Conservation (phyloP, 2,113 vertebrate species). For the Odontesthes bonariensis region DNA sequence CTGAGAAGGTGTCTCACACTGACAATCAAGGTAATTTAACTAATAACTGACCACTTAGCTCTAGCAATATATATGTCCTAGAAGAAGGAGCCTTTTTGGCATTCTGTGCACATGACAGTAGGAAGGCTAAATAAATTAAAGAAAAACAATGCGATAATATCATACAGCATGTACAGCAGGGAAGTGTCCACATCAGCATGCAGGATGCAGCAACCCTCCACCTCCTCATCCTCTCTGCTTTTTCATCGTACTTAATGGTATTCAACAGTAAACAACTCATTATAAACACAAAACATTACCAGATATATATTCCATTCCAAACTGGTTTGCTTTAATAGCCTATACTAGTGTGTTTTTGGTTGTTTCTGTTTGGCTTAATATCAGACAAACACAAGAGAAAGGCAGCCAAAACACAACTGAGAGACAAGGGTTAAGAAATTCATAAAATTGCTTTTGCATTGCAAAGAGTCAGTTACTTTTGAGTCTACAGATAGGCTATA, state of each 20-base stretch:
- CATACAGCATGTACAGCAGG: conserved; percentile 58
- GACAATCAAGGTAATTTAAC: conserved; percentile 20
- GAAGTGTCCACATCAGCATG: conserved; percentile 67
- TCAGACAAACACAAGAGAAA: conserved; percentile 39
- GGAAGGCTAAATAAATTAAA: conserved; percentile 39
- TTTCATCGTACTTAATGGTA: conserved; percentile 11
- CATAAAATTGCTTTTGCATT: conserved; percentile 30
- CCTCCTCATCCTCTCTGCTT: conserved; percentile 14
- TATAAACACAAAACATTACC: conserved; percentile 48
- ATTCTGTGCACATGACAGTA: conserved; percentile 58
- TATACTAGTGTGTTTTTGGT: conserved; percentile 22
- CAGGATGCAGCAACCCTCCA: conserved; percentile 20
- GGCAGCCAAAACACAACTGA: conserved; percentile 20
- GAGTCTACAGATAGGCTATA: conserved; percentile 50
- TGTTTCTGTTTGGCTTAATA: conserved; percentile 33
- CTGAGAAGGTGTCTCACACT: background rate
- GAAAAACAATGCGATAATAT: conserved; percentile 35
- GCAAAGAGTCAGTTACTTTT: conserved; percentile 46
- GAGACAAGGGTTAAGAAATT: conserved; percentile 7
- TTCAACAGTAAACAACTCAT: conserved; percentile 48
- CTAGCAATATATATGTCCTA: conserved; percentile 27
- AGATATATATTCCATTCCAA: background rate
- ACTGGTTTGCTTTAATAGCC: conserved; percentile 27
- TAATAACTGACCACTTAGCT: conserved; percentile 38
- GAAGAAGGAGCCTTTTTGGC: conserved; percentile 16